Evolutionary conservation across 2,888 invertebrate species (phyloP).

Genomic region (Blastobasis lacticolella): DNA sequence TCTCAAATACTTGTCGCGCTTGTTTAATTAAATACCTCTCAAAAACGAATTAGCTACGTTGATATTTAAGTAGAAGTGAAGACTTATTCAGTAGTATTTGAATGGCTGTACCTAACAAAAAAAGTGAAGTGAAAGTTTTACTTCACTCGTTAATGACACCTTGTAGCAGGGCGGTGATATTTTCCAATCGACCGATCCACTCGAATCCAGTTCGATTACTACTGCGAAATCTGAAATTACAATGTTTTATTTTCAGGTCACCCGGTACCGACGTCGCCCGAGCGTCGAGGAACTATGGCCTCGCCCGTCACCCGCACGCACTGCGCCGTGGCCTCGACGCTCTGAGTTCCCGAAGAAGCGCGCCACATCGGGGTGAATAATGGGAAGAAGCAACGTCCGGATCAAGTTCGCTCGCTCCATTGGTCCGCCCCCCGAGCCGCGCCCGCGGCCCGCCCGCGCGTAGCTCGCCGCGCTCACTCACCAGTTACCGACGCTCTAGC

Average conservation of each 20-base stretch:
- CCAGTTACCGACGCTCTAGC: slow-evolving; percentile 71
- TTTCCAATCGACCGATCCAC: too few relatives aligned
- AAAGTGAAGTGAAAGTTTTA: too few relatives aligned
- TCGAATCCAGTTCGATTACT: too few relatives aligned
- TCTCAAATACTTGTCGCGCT: too few relatives aligned
- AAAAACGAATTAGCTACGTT: too few relatives aligned
- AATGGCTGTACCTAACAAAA: too few relatives aligned
- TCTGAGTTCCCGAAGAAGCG: slow-evolving; percentile 44
- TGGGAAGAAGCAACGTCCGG: slow-evolving; percentile 71
- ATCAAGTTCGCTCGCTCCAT: slow-evolving; percentile 68
- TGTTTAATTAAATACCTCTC: too few relatives aligned
- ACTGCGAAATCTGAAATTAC: too few relatives aligned
- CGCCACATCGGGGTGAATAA: slow-evolving; percentile 61
- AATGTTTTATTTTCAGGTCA: slow-evolving; percentile 40
- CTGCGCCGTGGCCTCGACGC: background rate
- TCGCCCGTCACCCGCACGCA: slow-evolving; percentile 21
- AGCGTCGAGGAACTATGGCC: slow-evolving; percentile 35
- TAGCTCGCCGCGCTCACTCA: slow-evolving; percentile 37
- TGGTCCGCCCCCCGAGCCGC: slow-evolving; percentile 59
- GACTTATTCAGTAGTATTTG: too few relatives aligned
- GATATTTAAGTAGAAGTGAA: too few relatives aligned
- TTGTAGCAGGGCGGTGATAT: too few relatives aligned
- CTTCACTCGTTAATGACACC: too few relatives aligned
- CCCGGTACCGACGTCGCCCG: slow-evolving; percentile 12
- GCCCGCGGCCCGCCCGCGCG: slow-evolving; percentile 21